Conservation (phyloP, 2,888 invertebrate genomes). For the Baronia brevicornis region DNA sequence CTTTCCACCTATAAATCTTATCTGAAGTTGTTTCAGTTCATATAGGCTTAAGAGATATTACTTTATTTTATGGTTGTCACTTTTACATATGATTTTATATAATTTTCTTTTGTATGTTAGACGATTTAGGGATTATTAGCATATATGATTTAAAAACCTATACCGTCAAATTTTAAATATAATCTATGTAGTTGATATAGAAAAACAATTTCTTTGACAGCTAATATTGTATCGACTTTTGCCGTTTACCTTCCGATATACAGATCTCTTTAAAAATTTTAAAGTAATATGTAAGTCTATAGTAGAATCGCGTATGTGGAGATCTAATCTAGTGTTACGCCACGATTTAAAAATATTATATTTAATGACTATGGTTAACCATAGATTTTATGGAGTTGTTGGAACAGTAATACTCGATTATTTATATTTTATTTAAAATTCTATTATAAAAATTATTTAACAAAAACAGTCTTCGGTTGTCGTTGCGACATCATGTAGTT, state of each 20-base stretch:
- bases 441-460: slow-evolving; percentile 59
- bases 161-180: slow-evolving; percentile 39
- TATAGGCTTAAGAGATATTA: slow-evolving; percentile 31
- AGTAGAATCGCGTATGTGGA: slow-evolving; percentile 23
- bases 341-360: slow-evolving; percentile 40
- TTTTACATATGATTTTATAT: slow-evolving; percentile 40
- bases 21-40: slow-evolving; percentile 19
- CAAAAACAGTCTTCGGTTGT: slow-evolving; percentile 49
- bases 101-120: slow-evolving; percentile 41
- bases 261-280: slow-evolving; percentile 59
- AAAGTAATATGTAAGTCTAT: slow-evolving; percentile 31
- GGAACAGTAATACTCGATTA: slow-evolving; percentile 73
- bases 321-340: slow-evolving; percentile 40
- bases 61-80: slow-evolving; percentile 35
- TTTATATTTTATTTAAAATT: slow-evolving; percentile 69
- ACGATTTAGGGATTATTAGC: slow-evolving; percentile 51
- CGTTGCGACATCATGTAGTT: slow-evolving; percentile 52
- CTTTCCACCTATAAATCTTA: slow-evolving; percentile 24
- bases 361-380: slow-evolving; percentile 64
- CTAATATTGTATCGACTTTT: slow-evolving; percentile 20
- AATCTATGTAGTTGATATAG: slow-evolving; percentile 30
- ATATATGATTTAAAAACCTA: slow-evolving; percentile 44
- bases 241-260: slow-evolving; percentile 39
- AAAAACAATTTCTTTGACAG: too few relatives aligned
- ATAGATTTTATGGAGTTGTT: slow-evolving; percentile 59